Percentiles rank a stretch among this genome's conserved stretches.
phyloP scores from a whole-genome alignment of 37 sponge, comb jelly and placozoan genomes.

The Chondrosia reniformis region DNA sequence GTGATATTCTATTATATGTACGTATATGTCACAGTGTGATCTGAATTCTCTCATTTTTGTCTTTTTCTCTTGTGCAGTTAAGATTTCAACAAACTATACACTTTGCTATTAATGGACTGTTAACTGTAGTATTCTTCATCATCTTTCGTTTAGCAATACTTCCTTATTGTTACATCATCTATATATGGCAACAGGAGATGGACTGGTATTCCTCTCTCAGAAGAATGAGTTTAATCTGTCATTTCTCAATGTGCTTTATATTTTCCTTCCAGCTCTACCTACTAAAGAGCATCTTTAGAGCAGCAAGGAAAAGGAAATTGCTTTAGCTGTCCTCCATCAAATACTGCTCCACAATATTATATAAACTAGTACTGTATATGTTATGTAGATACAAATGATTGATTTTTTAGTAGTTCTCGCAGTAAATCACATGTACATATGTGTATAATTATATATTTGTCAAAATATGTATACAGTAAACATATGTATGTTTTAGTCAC shows the following conservation, averaged over 20 bases:
- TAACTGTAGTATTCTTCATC: background rate
- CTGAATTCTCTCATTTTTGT: background rate
- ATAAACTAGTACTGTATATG: too few relatives aligned
- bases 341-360: too few relatives aligned
- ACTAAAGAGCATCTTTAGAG: too few relatives aligned
- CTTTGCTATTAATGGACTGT: background rate
- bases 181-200: background rate
- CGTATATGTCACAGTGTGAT: background rate
- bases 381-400: too few relatives aligned
- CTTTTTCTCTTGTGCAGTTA: background rate
- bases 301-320: too few relatives aligned
- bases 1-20: background rate
- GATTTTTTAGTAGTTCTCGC: too few relatives aligned
- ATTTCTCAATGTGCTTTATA: background rate
- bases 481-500: too few relatives aligned
- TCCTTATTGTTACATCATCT: background rate
- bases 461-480: too few relatives aligned
- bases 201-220: background rate
- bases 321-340: too few relatives aligned
- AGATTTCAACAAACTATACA: background rate
- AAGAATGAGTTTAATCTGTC: background rate
- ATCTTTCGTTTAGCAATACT: background rate
- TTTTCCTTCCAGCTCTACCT: background rate
- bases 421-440: too few relatives aligned
- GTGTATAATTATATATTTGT: too few relatives aligned